Base-by-base conservation (phyloP, 1,140 invertebrate genomes). In the Rhyacophila brunnea region DNA sequence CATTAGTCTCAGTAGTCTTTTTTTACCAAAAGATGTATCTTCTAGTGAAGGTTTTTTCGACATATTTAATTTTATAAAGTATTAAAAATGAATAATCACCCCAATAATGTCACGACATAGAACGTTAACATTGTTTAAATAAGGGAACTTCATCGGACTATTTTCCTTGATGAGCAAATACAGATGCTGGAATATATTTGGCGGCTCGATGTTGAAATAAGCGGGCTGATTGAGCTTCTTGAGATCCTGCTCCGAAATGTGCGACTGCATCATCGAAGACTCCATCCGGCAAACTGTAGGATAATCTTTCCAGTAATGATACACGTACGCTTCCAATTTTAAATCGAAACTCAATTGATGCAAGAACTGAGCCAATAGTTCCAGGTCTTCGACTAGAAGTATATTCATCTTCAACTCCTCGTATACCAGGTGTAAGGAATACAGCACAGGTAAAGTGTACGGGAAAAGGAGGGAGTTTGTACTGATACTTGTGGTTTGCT, bases 331-430 rank as follows among this genome's bases (percentile, higher is more conserved):
- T 0, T 82, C 73, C 19, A 93, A 78, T 48, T 84, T 81, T 46
- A 97, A 80, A 74, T 95, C 92, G 19, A 80, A 80, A 1, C 92
- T 84, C 44, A 97, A 72, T 68, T 93, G 90, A 69, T 88, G 85
- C 7, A 96, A 73, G 36, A 95, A 82, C 43, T 82, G 75, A 0
- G 85, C 90, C 15, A 97, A 68, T 0, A 86, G 77, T 42, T 82
- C 79, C 47, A 92, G 73, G 61, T 87, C 84, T 52, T 87, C 83
- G 15, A 81, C 82, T 58, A 89, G 79, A 1, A 91, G 74, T 1
- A 83, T 79, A 68, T 92, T 89, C 32, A 96, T 70, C 73, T 96
- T 96, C 1, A 94, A 79, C 69, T 96, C 93, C 81, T 96, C 94
- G 72, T 96, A 96, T 0, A 95, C 76, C 9, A 96, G 76, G 78